Conservation (phyloP, 92 coral and sea anemone genomes). For the Desmophyllum pertusum region DNA sequence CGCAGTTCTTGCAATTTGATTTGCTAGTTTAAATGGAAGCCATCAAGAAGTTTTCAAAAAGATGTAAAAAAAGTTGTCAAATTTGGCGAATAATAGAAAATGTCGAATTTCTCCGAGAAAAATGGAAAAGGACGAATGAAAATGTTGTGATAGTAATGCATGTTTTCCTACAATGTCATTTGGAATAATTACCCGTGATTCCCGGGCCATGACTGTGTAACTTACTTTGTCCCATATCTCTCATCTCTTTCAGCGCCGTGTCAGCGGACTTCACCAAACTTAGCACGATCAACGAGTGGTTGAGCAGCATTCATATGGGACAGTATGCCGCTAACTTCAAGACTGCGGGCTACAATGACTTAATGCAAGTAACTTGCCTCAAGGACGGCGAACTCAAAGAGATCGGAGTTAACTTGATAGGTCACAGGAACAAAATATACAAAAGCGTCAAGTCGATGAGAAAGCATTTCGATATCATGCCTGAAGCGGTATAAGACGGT, state of each 20-base stretch:
- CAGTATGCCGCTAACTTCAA: slow-evolving; percentile 78
- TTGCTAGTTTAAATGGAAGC: too few species aligned
- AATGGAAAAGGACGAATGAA: too few species aligned
- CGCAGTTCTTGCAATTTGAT: too few species aligned
- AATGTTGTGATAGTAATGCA: too few species aligned
- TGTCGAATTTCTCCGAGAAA: too few species aligned
- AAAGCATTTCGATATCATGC: slow-evolving; percentile 67
- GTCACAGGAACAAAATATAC: slow-evolving; percentile 92
- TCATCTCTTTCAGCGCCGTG: slow-evolving; percentile 37
- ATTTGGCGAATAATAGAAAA: too few species aligned
- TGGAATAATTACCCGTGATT: too few species aligned
- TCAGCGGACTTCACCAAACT: slow-evolving; percentile 69
- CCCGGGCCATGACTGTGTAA: not conserved
- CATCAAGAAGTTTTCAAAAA: too few species aligned
- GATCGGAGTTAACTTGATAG: slow-evolving; percentile 83
- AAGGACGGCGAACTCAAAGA: slow-evolving; percentile 76
- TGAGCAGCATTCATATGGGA: slow-evolving; percentile 85
- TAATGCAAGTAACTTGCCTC: slow-evolving; percentile 71
- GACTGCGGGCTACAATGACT: slow-evolving; percentile 79
- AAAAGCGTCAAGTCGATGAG: slow-evolving; percentile 89
- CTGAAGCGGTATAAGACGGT: slow-evolving; percentile 28
- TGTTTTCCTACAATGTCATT: too few species aligned
- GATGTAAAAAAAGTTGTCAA: too few species aligned
- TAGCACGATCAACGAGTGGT: slow-evolving; percentile 80
- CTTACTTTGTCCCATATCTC: not conserved